Percentiles rank a stretch among this genome's conserved stretches.
Evolutionary conservation across 2,888 invertebrate species (phyloP).

Genomic region (Eupithecia inturbata): DNA sequence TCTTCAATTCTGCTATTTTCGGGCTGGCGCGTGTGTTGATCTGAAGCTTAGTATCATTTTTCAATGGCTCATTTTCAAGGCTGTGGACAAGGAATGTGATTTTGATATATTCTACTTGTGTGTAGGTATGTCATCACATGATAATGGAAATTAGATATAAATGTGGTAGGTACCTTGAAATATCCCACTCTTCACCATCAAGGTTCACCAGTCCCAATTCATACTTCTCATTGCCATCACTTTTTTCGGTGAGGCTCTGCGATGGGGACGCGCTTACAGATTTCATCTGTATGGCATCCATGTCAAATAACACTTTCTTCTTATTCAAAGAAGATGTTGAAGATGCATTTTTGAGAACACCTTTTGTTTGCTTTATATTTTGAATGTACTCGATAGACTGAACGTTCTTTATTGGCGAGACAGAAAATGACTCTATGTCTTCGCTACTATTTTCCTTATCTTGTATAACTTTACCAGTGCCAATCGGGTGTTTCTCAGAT

Average conservation of each 20-base stretch:
- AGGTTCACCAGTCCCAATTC: slow-evolving; percentile 72
- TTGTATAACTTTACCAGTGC: slow-evolving; percentile 23
- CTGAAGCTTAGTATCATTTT: slow-evolving; percentile 67
- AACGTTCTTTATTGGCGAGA: slow-evolving; percentile 55
- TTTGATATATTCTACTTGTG: neutral
- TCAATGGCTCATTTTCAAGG: slow-evolving; percentile 74
- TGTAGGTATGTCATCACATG: neutral
- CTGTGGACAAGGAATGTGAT: slow-evolving; percentile 57
- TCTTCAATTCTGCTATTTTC: slow-evolving; percentile 82
- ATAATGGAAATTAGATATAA: neutral
- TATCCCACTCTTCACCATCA: slow-evolving; percentile 81
- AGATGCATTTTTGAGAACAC: slow-evolving; percentile 84
- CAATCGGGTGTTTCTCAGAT: slow-evolving; percentile 35
- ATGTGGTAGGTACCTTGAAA: slow-evolving; percentile 68
- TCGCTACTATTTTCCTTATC: slow-evolving; percentile 56
- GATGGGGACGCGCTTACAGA: slow-evolving; percentile 82
- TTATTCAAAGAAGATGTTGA: slow-evolving; percentile 83
- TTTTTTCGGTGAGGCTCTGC: slow-evolving; percentile 75
- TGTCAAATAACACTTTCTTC: slow-evolving; percentile 86
- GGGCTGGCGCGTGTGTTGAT: slow-evolving; percentile 79
- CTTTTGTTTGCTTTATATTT: slow-evolving; percentile 73
- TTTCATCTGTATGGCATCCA: slow-evolving; percentile 83
- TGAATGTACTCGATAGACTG: slow-evolving; percentile 59
- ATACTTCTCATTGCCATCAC: slow-evolving; percentile 67
- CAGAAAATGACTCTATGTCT: slow-evolving; percentile 58